Evolutionary conservation across 2,113 vertebrate genomes (phyloP), one percentile per base, ranked within the genome.

Genomic region (Beaufortia kweichowensis): DNA sequence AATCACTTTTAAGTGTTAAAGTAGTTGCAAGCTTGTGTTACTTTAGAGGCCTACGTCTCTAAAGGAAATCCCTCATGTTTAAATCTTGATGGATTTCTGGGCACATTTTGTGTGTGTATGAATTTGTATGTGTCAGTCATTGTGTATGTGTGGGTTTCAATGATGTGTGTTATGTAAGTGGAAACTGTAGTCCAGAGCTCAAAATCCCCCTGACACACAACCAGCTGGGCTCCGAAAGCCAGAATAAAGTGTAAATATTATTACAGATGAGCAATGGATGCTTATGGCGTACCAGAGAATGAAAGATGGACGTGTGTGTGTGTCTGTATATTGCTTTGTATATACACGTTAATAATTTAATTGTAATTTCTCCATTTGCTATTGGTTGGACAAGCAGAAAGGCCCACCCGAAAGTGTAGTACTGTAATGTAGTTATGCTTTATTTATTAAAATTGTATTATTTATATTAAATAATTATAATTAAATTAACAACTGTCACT

Each of bases 241-340:
- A 66, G 33, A 19, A 56, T 39, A 39, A 26, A 48, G 26, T 24
- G 48, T 43, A 59, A 39, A 23, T 67, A 67, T 68, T 67, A 39
- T 75, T 26, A 53, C 63, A 67, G 64, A 66, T 75, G 39, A 67
- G 61, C 26, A 17, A 31, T 26, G 6, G 48, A 39, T 6, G 33
- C 43, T 15, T 19, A 3, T 23, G 28, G 67, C 29, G 11, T 15
- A 53, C 46, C 65, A 69, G 33, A 11, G 53, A 4, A 39, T 39
- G 14, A 55, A 35, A 1, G 21, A 55, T 75, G 39, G 23, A 31
- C 35, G 41, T 50, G 66, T 68, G 63, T 31, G 26, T 29, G n/a
- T 59, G 50, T 9, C n/a, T n/a, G n/a, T n/a, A n/a, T n/a, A 10
- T 39, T 39, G 35, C 35, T 39, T 39, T 39, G 35, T n/a, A n/a